Conservation (phyloP, 2,797 vertebrate species). For the Pteropus rufus region DNA sequence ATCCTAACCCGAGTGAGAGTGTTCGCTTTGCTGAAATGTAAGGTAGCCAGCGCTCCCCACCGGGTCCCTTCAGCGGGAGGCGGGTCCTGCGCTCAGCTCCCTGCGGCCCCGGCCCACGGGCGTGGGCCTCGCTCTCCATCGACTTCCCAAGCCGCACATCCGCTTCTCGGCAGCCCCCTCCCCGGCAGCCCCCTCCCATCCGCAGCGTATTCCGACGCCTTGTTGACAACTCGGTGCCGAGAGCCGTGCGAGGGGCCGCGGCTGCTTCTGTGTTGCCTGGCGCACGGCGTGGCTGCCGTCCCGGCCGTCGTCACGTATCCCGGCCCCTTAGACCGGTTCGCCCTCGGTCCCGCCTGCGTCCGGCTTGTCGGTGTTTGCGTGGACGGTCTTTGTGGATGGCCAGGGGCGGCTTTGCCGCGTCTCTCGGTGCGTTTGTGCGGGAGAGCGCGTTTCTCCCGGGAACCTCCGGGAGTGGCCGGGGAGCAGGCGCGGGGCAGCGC, state of each 20-base stretch:
- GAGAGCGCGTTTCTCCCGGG: not conserved
- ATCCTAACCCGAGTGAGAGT: slow-evolving; percentile 65
- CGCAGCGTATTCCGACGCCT: not conserved
- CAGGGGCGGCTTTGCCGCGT: not conserved
- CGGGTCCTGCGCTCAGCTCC: no score
- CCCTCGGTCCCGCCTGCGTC: not conserved
- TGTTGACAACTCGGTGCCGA: not conserved
- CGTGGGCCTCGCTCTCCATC: slow-evolving; percentile 8
- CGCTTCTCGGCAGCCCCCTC: not conserved
- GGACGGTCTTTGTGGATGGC: not conserved
- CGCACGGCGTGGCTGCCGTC: no score
- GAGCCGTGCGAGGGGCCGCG: not conserved
- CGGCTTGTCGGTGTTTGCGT: not conserved
- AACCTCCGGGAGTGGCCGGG: no score
- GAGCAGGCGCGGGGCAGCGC: no score
- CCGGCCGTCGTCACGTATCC: no score
- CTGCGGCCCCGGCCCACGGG: no score
- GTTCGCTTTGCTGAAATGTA: slow-evolving; percentile 26
- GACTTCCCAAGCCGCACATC: slow-evolving; percentile 43
- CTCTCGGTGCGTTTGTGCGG: not conserved
- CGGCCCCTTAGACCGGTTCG: rapidly evolving
- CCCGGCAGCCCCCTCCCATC: no score
- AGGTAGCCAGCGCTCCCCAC: not conserved
- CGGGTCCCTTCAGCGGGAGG: no score
- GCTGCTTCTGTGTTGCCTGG: no score